phyloP scores from a whole-genome alignment of 2,888 invertebrate genomes.

The Lasioglossum lativentre region DNA sequence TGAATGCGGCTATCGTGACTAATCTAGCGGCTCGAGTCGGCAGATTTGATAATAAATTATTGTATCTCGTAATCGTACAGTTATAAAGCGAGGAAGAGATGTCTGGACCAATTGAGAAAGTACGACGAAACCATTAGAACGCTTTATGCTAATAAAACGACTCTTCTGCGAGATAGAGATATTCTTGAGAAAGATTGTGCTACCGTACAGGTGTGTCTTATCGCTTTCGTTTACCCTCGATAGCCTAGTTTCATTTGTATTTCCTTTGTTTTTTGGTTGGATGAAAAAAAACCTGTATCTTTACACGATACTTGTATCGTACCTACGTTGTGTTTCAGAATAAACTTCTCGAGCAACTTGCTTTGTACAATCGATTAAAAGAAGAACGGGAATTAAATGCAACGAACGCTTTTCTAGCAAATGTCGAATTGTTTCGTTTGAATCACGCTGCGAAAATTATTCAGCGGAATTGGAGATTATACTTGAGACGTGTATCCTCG shows the following conservation, averaged over 20 bases:
- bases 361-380: conserved; percentile 70
- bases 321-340: conserved; percentile 63
- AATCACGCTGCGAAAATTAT: conserved; percentile 79
- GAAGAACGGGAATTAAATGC: conserved; percentile 73
- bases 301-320: neutral
- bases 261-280: neutral
- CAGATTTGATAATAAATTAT: neutral
- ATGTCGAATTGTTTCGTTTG: conserved; percentile 72
- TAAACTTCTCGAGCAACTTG: conserved; percentile 66
- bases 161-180: conserved; percentile 63
- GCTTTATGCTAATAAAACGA: conserved; percentile 66
- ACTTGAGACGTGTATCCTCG: conserved; percentile 66
- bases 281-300: neutral
- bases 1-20: neutral
- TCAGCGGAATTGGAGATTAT: conserved; percentile 78
- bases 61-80: conserved; percentile 52
- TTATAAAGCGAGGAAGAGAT: conserved; percentile 60
- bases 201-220: conserved; percentile 67
- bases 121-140: conserved; percentile 75
- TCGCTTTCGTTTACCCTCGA: neutral
- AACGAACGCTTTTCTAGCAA: conserved; percentile 68
- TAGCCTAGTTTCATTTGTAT: neutral
- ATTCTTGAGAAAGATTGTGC: conserved; percentile 59
- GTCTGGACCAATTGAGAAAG: conserved; percentile 59
- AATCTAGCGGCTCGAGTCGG: too few species aligned